A percentile compares a stretch with the other conserved stretches of the same genome.
Conservation (phyloP, 1,140 invertebrate genomes). For the Apis laboriosa region DNA sequence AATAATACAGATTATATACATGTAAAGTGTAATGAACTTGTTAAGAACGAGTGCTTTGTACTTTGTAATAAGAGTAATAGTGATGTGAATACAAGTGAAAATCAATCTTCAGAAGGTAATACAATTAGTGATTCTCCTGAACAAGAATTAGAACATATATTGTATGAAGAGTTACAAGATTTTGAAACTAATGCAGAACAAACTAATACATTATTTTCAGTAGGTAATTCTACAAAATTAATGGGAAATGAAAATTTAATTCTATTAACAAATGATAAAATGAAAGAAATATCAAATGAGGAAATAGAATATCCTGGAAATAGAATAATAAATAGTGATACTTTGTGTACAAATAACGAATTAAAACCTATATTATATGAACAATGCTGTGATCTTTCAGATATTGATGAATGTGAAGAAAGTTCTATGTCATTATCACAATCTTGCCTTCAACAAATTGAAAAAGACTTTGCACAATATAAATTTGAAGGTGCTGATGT, state of each 20-base stretch:
- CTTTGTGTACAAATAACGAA: constrained; percentile 36
- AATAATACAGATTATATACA: constrained; percentile 38
- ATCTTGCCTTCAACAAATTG: constrained; percentile 48
- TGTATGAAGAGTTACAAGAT: constrained; percentile 57
- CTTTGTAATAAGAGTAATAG: constrained; percentile 36
- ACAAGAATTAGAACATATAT: constrained; percentile 58
- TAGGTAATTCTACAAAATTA: constrained; percentile 10
- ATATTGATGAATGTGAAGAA: constrained; percentile 53
- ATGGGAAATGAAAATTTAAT: constrained; percentile 6
- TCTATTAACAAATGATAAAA: constrained; percentile 1
- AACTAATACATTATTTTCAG: constrained; percentile 23
- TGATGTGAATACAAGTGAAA: constrained; percentile 37
- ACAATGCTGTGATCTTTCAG: constrained; percentile 73
- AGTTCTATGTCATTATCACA: constrained; percentile 41
- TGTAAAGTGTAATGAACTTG: constrained; percentile 42
- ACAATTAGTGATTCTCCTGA: constrained; percentile 35
- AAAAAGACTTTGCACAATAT: constrained; percentile 50
- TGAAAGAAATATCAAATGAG: constrained; percentile 36
- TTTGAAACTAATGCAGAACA: constrained; percentile 16
- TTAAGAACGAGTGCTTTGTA: constrained; percentile 31
- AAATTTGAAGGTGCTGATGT: constrained; percentile 64
- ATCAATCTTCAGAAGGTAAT: constrained; percentile 43
- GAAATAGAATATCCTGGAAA: constrained; percentile 9
- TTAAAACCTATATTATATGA: constrained; percentile 64
- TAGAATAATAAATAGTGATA: constrained; percentile 32